Evolutionary conservation across 2,797 vertebrate genomes (phyloP).

Genomic region (Leptatherina wallacei): DNA sequence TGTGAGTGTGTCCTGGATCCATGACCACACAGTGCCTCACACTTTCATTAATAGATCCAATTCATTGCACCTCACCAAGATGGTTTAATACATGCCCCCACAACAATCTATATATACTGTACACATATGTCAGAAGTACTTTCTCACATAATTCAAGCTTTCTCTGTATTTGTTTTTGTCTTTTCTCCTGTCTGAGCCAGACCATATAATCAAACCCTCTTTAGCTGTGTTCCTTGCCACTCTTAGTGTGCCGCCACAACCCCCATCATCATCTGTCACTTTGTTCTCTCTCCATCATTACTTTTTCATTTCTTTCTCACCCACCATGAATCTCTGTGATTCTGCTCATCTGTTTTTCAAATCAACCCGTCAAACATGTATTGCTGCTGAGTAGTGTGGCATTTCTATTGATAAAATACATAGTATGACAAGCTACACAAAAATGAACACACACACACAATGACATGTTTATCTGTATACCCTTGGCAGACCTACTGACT

Average conservation of each 20-base stretch:
- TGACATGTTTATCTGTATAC: conserved; percentile 73
- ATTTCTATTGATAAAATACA: conserved; percentile 69
- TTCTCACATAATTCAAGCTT: conserved; percentile 27
- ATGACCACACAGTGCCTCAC: conserved; percentile 64
- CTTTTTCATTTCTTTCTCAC: conserved; percentile 56
- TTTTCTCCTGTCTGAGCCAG: conserved; percentile 17
- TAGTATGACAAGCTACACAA: conserved; percentile 42
- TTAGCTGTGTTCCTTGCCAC: conserved; percentile 17
- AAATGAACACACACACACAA: conserved; percentile 40
- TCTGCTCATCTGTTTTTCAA: conserved; percentile 68
- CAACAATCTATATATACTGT: conserved; percentile 60
- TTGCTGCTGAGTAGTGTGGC: conserved; percentile 35
- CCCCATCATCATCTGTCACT: conserved; percentile 38
- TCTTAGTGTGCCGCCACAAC: conserved; percentile 13
- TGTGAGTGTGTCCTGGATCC: conserved; percentile 43
- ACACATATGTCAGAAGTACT: conserved; percentile 41
- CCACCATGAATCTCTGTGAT: conserved; percentile 54
- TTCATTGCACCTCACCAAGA: conserved; percentile 73
- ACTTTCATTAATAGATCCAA: conserved; percentile 80
- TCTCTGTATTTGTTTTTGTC: conserved; percentile 14
- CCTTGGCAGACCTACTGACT: conserved; percentile 79
- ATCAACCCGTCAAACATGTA: conserved; percentile 64
- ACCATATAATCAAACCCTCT: conserved; percentile 2
- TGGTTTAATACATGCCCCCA: conserved; percentile 68
- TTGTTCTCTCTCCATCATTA: conserved; percentile 36